phyloP scores from a whole-genome alignment of 1,140 invertebrate species.

The Oncopodura yosiiana region DNA sequence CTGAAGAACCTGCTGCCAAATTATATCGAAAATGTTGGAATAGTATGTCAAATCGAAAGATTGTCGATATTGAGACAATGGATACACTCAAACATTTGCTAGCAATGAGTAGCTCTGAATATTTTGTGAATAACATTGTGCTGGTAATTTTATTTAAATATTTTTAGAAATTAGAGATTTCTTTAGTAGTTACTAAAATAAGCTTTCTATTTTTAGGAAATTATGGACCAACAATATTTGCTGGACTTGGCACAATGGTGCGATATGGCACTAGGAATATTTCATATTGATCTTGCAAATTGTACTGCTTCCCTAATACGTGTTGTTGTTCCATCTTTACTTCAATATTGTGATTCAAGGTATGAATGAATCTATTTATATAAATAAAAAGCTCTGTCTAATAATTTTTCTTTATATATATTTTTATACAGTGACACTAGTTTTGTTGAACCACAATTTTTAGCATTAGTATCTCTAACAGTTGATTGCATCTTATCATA shows the following conservation, averaged over 20 bases:
- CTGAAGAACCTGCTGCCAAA: conserved; percentile 18
- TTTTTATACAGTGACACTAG: conserved; percentile 12
- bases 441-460: conserved; percentile 28
- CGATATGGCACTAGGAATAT: conserved; percentile 26
- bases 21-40: conserved; percentile 27
- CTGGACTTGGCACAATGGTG: conserved; percentile 26
- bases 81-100: conserved; percentile 23
- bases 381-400: not conserved
- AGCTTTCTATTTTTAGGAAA: conserved; percentile 21
- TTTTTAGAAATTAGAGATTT: not conserved
- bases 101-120: conserved; percentile 17
- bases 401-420: not conserved
- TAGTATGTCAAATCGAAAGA: conserved; percentile 13
- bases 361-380: conserved; percentile 5
- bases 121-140: conserved; percentile 19
- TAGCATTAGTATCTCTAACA: conserved; percentile 19
- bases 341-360: conserved; percentile 27
- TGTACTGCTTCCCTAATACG: conserved; percentile 19
- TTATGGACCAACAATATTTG: conserved; percentile 20
- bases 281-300: conserved; percentile 27
- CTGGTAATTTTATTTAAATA: not conserved
- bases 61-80: conserved; percentile 29
- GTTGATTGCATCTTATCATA: conserved; percentile 23
- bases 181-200: conserved; percentile 3
- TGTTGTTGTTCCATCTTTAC: conserved; percentile 20